These are phyloP conservation scores for Silurus aristotelis DNA, from an alignment of 2,797 vertebrate genomes.

Conservation along the genomic window DNA sequence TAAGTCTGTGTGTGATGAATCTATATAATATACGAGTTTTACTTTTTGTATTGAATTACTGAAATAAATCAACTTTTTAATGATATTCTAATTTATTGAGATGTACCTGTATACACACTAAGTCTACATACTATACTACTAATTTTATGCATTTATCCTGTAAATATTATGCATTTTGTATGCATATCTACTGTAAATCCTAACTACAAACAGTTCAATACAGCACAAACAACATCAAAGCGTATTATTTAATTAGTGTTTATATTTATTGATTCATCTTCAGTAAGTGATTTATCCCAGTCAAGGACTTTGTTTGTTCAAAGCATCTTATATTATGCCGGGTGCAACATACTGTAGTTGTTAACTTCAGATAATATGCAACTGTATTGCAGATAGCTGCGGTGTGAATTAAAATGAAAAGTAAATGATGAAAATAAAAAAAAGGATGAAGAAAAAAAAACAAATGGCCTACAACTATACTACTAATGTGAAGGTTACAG, in stretches of 20 bases:
- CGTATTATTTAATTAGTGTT: neutral
- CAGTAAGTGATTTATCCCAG: neutral
- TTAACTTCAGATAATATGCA: neutral
- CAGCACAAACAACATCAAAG: no score
- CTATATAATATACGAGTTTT: no score
- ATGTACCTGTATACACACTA: no score
- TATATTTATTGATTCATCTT: neutral
- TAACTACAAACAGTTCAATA: neutral
- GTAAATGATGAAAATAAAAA: neutral
- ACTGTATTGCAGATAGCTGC: neutral
- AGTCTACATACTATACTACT: no score
- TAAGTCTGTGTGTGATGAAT: no score
- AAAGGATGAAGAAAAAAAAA: neutral
- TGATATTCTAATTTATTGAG: no score
- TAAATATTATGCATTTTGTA: neutral
- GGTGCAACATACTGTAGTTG: neutral
- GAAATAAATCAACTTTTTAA: no score
- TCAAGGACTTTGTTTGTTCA: neutral
- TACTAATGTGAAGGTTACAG: neutral
- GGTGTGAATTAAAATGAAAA: neutral
- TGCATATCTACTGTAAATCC: neutral
- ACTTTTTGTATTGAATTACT: no score
- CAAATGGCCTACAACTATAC: neutral
- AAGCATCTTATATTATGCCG: neutral
- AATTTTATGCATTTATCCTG: neutral